Base-by-base conservation (phyloP, 2,888 invertebrate species). In the Timema podura region DNA sequence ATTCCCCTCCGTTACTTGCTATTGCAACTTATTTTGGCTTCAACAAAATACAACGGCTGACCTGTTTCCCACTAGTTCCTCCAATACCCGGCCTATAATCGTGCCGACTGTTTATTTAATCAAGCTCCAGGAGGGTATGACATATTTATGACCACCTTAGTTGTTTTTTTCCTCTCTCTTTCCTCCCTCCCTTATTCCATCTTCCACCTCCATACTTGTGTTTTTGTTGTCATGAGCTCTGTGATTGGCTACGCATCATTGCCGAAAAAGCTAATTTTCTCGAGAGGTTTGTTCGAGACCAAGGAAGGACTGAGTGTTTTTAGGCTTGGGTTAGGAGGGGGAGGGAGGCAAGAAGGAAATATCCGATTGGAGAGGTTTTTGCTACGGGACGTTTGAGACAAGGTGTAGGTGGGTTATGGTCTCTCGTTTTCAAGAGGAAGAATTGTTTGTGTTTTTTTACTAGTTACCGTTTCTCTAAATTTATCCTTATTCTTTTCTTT, bases 261-360 rank as follows among this genome's bases (percentile, higher is more conserved):
- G 69, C 69, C 57, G 65, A 59, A 69, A 69, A 69, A 69, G 48
- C 69, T 69, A 65, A 69, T 69, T 69, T 69, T 65, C 66, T 69
- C 47, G 48, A 45, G 61, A 61, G 61, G 44, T 13, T 61, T 44
- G 61, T 61, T 61, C 61, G 61, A 11, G 61, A 30, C 44, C 13
- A n/a, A 45, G 61, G 5, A 61, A 61, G 44, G 61, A 61, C 44
- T 3, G n/a, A 61, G 45, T 30, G 30, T 61, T 30, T 30, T 45
- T 16, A n/a, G 51, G 51, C n/a, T 51, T 1, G 11, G 51, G 51
- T 51, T 11, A 51, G 51, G 51, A 51, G n/a, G 51, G 51, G 5
- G 6, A 61, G 30, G 30, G 30, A 30, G 30, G 30, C 30, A 30
- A 30, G 30, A 3, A 30, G 30, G 30, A 30, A 30, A 30, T 30